Percentiles rank a stretch among this genome's conserved stretches.
Conservation (phyloP, 2,888 invertebrate genomes). For the Caenorhabditis sinica region DNA sequence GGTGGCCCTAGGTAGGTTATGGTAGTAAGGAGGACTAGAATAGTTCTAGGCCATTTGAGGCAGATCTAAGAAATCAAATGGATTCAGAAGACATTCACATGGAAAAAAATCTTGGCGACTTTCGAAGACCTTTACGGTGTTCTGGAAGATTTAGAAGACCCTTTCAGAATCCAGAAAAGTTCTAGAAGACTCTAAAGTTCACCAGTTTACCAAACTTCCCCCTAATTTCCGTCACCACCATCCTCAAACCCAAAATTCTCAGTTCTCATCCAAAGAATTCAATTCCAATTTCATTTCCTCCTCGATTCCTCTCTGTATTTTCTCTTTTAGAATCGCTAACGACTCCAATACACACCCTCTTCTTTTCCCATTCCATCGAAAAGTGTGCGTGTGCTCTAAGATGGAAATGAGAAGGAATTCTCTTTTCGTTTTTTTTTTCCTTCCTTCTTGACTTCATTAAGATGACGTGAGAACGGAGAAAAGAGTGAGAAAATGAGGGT, state of each 20-base stretch:
- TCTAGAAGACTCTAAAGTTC: too few species aligned
- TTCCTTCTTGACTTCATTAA: background rate
- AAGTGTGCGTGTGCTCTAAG: slow-evolving; percentile 16
- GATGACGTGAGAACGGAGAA: slow-evolving; percentile 26
- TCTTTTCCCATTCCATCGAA: slow-evolving; percentile 10
- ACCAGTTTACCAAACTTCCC: too few species aligned
- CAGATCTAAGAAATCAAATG: too few species aligned
- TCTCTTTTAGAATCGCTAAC: slow-evolving; percentile 22
- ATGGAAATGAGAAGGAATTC: slow-evolving; percentile 34
- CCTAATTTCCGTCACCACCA: background rate
- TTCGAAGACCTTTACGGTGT: too few species aligned
- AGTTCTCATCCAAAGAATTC: background rate
- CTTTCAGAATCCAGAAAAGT: too few species aligned
- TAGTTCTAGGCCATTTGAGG: background rate
- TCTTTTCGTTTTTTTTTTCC: background rate
- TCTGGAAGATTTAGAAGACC: too few species aligned
- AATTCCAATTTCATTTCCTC: slow-evolving; percentile 24
- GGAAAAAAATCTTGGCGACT: too few species aligned
- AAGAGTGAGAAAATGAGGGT: slow-evolving; percentile 2
- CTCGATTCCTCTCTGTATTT: background rate
- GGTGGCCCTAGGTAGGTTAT: background rate
- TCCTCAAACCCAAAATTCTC: too few species aligned
- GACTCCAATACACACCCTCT: slow-evolving; percentile 22
- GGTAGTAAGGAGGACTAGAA: background rate
- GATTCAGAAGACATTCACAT: too few species aligned